phyloP scores from a whole-genome alignment of 2,888 invertebrate genomes.

The Conops quadrifasciatus region DNA sequence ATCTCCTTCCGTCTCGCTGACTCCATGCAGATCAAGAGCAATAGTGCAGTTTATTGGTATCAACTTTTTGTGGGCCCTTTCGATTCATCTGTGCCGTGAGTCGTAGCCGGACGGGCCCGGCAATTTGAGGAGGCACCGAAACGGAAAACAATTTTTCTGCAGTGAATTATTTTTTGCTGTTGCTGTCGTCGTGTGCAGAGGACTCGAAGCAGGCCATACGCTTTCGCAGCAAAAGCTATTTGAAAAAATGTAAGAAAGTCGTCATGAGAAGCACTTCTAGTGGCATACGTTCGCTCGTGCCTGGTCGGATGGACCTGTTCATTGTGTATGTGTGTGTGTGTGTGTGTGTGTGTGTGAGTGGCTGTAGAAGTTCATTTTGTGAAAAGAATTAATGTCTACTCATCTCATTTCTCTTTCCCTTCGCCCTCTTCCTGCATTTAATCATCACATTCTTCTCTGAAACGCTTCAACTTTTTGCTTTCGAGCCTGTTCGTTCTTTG shows the following conservation, averaged over 20 bases:
- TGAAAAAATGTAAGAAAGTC: conserved; percentile 6
- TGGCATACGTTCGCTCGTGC: neutral
- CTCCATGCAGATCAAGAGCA: no score
- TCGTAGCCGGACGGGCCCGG: neutral
- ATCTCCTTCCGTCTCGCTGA: neutral
- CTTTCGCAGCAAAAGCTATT: conserved; percentile 13
- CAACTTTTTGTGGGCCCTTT: neutral
- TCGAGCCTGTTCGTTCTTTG: no score
- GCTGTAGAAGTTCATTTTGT: conserved; percentile 16
- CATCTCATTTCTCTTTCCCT: no score
- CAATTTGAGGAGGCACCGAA: neutral
- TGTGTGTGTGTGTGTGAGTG: conserved; percentile 32
- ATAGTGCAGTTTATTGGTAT: conserved; percentile 43
- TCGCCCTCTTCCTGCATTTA: no score
- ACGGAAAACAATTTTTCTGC: conserved; percentile 6
- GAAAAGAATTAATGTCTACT: no score
- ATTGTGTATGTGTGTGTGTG: conserved; percentile 33
- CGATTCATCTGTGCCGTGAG: neutral
- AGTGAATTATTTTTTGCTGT: neutral
- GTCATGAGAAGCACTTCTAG: no score
- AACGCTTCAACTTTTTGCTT: no score
- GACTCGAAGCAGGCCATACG: neutral
- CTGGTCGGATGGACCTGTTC: neutral
- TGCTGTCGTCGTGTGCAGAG: neutral
- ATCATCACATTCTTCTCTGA: no score